Evolutionary conservation across 2,113 vertebrate species (phyloP).

Genomic region (Ammodramus savannarum): DNA sequence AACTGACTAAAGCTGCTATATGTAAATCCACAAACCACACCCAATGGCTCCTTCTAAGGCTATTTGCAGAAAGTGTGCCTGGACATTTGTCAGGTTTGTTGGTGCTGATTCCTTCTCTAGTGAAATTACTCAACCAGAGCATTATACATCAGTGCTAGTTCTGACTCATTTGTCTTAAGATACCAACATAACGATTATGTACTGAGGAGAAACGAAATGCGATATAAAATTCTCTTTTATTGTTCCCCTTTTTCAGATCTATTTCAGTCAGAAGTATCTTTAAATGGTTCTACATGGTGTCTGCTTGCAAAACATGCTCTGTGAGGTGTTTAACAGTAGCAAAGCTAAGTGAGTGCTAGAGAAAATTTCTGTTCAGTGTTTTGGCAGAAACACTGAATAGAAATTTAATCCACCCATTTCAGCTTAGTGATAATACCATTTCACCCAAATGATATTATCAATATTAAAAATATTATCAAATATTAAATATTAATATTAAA

Average conservation of each 20-base stretch:
- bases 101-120: background rate
- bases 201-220: background rate
- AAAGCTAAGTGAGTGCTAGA: background rate
- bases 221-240: background rate
- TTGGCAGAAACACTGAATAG: too few species aligned
- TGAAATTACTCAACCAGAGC: background rate
- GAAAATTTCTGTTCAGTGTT: background rate
- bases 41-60: background rate
- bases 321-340: background rate
- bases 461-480: too few species aligned
- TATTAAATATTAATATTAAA: too few species aligned
- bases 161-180: background rate
- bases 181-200: background rate
- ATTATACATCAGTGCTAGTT: background rate
- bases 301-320: background rate
- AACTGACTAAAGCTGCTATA: background rate
- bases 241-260: background rate
- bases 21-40: background rate
- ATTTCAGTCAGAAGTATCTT: background rate
- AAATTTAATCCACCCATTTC: background rate
- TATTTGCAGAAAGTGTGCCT: background rate
- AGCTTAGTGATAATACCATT: background rate
- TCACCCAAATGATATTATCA: background rate
- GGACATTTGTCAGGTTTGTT: background rate
- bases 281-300: background rate